phyloP scores from a whole-genome alignment of 2,113 vertebrate genomes.

The Hipposideros armiger region DNA sequence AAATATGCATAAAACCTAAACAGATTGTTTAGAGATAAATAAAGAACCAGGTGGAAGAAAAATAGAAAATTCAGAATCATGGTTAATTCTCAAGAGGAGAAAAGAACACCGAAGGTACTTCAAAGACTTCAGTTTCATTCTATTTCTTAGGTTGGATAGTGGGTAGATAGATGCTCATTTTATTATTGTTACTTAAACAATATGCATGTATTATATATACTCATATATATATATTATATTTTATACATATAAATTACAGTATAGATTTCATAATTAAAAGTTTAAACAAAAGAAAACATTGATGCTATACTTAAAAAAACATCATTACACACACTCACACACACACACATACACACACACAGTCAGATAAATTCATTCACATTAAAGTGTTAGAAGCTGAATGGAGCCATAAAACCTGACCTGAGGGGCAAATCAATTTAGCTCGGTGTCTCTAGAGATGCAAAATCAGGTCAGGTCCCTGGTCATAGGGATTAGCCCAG shows the following conservation, averaged over 20 bases:
- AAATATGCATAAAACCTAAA: constrained; percentile 26
- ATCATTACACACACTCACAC: neutral
- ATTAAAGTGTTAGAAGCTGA: constrained; percentile 30
- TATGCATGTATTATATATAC: neutral
- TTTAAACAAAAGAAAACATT: neutral
- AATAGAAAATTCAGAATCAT: neutral
- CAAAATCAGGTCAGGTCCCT: neutral
- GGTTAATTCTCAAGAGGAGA: neutral
- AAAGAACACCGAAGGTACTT: neutral
- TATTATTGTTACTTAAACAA: neutral
- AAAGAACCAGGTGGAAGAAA: neutral
- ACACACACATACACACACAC: neutral
- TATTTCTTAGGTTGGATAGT: neutral
- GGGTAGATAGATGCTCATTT: neutral
- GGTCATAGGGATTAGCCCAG: too few species aligned
- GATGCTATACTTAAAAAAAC: constrained; percentile 20
- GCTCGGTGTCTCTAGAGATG: neutral
- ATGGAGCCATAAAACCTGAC: neutral
- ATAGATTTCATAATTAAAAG: constrained; percentile 28
- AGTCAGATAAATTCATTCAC: constrained; percentile 18
- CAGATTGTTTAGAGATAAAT: neutral
- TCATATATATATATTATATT: neutral
- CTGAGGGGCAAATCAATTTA: neutral
- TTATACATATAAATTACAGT: neutral
- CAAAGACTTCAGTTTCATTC: neutral